Conservation (phyloP, 1,140 invertebrate genomes). For the Bombus terrestris region DNA sequence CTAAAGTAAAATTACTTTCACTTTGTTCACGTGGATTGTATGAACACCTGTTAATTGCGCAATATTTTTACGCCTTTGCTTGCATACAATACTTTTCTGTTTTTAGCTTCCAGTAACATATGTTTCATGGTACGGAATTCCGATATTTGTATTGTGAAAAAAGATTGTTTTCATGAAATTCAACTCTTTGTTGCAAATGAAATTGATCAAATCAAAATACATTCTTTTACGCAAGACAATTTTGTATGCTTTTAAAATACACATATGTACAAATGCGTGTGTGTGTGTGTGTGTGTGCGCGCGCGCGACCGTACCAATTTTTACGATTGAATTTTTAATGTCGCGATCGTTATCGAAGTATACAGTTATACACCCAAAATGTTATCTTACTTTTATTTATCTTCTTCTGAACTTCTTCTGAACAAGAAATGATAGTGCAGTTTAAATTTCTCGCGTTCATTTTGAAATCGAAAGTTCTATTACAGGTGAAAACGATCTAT, state of each 20-base stretch:
- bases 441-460: not conserved
- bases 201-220: not conserved
- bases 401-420: not conserved
- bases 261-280: not conserved
- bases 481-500: not conserved
- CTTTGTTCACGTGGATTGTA: constrained; percentile 3
- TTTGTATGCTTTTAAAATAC: not conserved
- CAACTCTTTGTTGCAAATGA: not conserved
- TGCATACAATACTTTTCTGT: constrained; percentile 19
- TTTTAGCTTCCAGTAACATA: not conserved
- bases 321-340: not conserved
- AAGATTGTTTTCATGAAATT: not conserved
- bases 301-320: too few relatives aligned
- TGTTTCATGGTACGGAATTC: not conserved
- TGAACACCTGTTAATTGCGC: constrained; percentile 39
- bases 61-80: constrained; percentile 36
- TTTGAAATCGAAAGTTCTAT: not conserved
- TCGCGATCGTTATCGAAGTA: not conserved
- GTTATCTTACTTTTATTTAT: not conserved
- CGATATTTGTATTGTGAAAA: not conserved
- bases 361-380: not conserved
- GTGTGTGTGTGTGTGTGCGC: too few relatives aligned
- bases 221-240: not conserved
- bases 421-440: constrained; percentile 1
- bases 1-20: constrained; percentile 45